phyloP scores from a whole-genome alignment of 2,797 vertebrate species.

The Channa striata region DNA sequence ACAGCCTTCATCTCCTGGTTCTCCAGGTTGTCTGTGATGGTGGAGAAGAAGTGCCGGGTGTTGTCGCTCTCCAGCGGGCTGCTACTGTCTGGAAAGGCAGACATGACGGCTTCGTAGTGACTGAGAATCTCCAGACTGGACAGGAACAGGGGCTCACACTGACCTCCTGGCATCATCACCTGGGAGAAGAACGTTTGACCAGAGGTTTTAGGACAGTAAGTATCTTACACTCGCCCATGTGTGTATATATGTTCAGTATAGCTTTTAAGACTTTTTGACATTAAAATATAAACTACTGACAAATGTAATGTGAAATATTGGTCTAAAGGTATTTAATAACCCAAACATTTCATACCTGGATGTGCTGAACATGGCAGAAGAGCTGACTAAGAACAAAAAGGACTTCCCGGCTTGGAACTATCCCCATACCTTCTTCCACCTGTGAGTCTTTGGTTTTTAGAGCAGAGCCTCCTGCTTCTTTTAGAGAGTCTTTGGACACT shows the following conservation, averaged over 20 bases:
- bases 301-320: too few relatives aligned
- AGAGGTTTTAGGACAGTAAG: background rate
- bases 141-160: constrained; percentile 87
- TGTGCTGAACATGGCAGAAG: constrained; percentile 94
- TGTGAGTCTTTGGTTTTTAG: constrained; percentile 16
- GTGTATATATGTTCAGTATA: background rate
- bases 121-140: constrained; percentile 92
- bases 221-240: background rate
- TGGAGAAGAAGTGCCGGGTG: constrained; percentile 90
- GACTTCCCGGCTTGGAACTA: constrained; percentile 81
- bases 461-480: constrained; percentile 1
- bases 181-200: constrained; percentile 35
- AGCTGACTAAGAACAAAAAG: constrained; percentile 93
- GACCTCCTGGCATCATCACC: constrained; percentile 89
- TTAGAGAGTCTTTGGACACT: constrained; percentile 1
- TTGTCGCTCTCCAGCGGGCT: constrained; percentile 86
- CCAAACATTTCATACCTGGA: constrained; percentile 78
- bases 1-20: constrained; percentile 85
- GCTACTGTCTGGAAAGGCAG: constrained; percentile 79
- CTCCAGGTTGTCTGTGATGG: constrained; percentile 86
- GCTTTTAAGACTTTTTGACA: too few relatives aligned
- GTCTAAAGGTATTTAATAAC: too few relatives aligned
- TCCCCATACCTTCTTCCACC: constrained; percentile 1
- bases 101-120: constrained; percentile 85
- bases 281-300: too few relatives aligned